Conservation (phyloP, 2,113 vertebrate genomes). For the Alligator sinensis region DNA sequence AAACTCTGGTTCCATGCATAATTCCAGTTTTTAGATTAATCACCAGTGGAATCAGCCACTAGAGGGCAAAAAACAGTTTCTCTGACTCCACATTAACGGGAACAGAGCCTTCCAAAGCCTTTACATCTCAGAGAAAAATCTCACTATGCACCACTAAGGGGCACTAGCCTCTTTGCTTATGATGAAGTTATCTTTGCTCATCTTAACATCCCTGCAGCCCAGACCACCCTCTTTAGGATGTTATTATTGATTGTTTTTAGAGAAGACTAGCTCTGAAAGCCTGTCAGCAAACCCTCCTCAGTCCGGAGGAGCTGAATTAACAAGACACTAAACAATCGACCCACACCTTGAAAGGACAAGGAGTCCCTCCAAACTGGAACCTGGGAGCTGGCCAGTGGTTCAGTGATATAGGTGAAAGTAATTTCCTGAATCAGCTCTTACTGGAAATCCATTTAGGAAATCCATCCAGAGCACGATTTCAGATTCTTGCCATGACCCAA, state of each 20-base stretch:
- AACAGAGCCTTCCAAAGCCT: background rate
- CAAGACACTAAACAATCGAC: background rate
- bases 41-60: accelerated
- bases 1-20: accelerated
- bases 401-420: background rate
- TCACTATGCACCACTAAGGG: slow-evolving; percentile 42
- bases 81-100: background rate
- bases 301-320: background rate
- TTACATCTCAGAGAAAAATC: background rate
- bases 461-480: background rate
- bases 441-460: background rate
- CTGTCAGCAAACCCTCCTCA: background rate
- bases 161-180: slow-evolving; percentile 41
- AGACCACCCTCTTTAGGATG: background rate
- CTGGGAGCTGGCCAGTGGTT: background rate
- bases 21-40: accelerated
- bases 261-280: accelerated
- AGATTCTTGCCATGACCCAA: background rate
- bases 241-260: accelerated
- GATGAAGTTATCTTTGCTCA: background rate
- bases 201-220: background rate
- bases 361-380: background rate
- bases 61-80: no score
- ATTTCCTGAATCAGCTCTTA: background rate
- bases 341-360: background rate